Percentiles rank a stretch among this genome's conserved stretches.
phyloP scores from a whole-genome alignment of 1,140 invertebrate genomes.

The Protaetia brevitarsis region DNA sequence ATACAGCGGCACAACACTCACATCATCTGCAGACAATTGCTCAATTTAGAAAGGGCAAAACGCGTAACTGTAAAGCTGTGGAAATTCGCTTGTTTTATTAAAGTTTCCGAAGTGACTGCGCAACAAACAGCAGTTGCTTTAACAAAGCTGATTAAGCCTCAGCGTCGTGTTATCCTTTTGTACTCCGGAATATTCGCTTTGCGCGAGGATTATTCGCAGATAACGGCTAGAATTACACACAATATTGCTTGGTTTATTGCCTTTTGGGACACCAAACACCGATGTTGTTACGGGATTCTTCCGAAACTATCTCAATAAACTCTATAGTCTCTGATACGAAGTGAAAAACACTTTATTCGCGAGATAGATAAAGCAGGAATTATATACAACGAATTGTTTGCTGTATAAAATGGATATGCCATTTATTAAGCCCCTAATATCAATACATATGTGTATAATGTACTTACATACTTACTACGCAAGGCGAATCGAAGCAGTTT shows the following conservation, averaged over 20 bases:
- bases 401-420: too few relatives aligned
- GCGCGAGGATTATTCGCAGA: neutral
- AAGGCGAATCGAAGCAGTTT: slow-evolving; percentile 2
- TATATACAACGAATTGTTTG: neutral
- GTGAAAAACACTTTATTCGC: too few relatives aligned
- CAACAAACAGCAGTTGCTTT: neutral
- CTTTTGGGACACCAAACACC: neutral
- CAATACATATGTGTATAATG: neutral
- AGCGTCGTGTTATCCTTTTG: neutral
- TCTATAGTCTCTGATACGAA: neutral
- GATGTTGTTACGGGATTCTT: slow-evolving; percentile 2
- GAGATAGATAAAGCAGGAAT: too few relatives aligned
- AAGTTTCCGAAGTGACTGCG: slow-evolving; percentile 3
- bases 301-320: neutral
- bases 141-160: slow-evolving; percentile 12
- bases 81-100: neutral
- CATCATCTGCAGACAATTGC: neutral
- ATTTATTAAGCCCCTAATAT: too few relatives aligned
- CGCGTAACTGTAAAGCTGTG: neutral
- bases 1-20: too few relatives aligned
- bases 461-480: neutral
- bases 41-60: neutral
- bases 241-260: slow-evolving; percentile 10
- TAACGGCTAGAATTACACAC: neutral
- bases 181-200: neutral